phyloP scores from a whole-genome alignment of 2,888 invertebrate genomes.

The Auanema freiburgensis region DNA sequence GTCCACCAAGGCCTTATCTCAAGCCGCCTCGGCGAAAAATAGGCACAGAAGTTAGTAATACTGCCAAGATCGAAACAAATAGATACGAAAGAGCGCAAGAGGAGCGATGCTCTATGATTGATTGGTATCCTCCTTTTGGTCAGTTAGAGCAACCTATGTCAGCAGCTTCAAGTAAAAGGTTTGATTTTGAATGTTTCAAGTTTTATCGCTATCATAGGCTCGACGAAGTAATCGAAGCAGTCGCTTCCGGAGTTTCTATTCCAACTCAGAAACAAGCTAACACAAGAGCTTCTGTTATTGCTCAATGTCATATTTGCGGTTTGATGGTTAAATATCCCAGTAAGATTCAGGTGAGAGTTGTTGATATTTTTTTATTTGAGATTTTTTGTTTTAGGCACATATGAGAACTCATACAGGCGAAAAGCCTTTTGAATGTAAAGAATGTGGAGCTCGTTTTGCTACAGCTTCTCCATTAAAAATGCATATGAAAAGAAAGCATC shows the following conservation, averaged over 20 bases:
- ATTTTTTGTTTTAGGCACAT: conserved; percentile 34
- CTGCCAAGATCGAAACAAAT: too few species aligned
- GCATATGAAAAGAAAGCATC: conserved; percentile 47
- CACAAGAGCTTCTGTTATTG: conserved; percentile 24
- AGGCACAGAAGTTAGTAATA: too few species aligned
- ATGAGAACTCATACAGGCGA: conserved; percentile 49
- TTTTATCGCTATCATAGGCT: conserved; percentile 16
- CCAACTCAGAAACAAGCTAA: conserved; percentile 8
- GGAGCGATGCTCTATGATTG: conserved; percentile 3
- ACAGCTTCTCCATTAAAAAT: conserved; percentile 37
- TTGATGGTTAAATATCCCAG: conserved; percentile 49
- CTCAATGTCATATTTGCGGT: conserved; percentile 50
- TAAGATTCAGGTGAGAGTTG: conserved; percentile 38
- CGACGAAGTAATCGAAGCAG: conserved; percentile 45
- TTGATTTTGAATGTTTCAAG: neutral
- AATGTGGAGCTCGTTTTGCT: conserved; percentile 38
- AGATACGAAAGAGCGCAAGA: neutral
- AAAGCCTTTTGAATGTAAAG: conserved; percentile 44
- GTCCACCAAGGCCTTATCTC: conserved; percentile 47
- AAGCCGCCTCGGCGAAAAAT: conserved; percentile 28
- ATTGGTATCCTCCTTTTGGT: conserved; percentile 20
- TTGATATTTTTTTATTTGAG: neutral
- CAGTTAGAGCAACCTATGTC: conserved; percentile 19
- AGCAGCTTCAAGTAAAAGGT: conserved; percentile 24
- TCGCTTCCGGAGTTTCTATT: conserved; percentile 27